These are phyloP conservation scores for Hydractinia symbiolongicarpus DNA, from an alignment of 30 jellyfish, hydroid and myxozoan species.

Conservation along the genomic window DNA sequence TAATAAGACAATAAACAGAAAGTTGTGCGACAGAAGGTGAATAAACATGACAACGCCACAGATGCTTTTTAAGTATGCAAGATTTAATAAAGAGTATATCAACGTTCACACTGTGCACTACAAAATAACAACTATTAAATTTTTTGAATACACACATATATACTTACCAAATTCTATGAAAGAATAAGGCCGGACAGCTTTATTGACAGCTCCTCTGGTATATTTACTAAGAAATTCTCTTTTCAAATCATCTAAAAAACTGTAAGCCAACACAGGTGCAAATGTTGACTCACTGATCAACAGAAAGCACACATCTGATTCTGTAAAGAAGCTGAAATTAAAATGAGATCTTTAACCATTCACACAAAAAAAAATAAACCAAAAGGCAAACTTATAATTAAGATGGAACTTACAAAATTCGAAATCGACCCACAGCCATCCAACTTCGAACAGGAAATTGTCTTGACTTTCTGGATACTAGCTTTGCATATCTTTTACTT, in stretches of 20 bases:
- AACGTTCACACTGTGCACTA: too few species aligned
- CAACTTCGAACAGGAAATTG: slow-evolving; percentile 74
- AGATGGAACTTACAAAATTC: slow-evolving; percentile 57
- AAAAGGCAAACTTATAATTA: background rate
- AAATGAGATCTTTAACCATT: background rate
- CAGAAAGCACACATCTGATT: slow-evolving; percentile 74
- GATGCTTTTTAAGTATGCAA: too few species aligned
- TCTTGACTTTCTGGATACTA: slow-evolving; percentile 66
- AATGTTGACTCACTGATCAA: slow-evolving; percentile 66
- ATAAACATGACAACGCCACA: too few species aligned
- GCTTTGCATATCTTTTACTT: slow-evolving; percentile 66
- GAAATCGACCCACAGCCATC: slow-evolving; percentile 66
- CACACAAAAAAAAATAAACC: background rate
- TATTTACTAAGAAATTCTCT: slow-evolving; percentile 69
- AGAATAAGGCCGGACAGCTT: slow-evolving; percentile 88
- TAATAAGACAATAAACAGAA: too few species aligned
- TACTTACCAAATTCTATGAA: slow-evolving; percentile 87
- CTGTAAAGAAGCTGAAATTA: slow-evolving; percentile 61
- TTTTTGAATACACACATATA: background rate
- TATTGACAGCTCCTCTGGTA: slow-evolving; percentile 54
- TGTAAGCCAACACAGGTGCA: slow-evolving; percentile 80
- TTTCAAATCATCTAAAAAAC: slow-evolving; percentile 79
- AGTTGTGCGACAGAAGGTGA: too few species aligned
- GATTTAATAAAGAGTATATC: too few species aligned
- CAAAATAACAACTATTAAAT: too few species aligned